Evolutionary conservation across 2,797 vertebrate species (phyloP).

Genomic region (Lophius americanus): DNA sequence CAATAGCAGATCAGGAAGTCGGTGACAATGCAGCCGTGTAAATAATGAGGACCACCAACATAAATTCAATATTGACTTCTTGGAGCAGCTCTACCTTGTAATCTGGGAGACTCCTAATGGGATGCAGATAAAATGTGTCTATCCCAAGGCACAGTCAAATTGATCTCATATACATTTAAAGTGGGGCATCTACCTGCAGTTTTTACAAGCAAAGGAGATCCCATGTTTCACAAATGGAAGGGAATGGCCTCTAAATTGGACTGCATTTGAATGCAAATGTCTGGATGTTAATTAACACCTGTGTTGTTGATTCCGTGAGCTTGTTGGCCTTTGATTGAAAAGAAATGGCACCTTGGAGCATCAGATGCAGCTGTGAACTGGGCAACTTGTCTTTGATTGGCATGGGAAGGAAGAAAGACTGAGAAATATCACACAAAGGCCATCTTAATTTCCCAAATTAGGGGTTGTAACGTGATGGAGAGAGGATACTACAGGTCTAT

Average conservation of each 20-base stretch:
- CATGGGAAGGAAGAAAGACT: conserved; percentile 82
- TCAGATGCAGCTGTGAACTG: conserved; percentile 79
- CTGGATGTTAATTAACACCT: conserved; percentile 85
- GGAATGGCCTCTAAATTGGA: conserved; percentile 75
- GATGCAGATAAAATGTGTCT: conserved; percentile 31
- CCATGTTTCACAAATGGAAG: conserved; percentile 75
- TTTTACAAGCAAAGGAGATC: conserved; percentile 26
- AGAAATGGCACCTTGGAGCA: conserved; percentile 77
- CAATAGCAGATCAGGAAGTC: conserved; percentile 62
- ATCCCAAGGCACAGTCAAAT: not conserved
- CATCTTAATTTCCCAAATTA: conserved; percentile 78
- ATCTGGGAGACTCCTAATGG: conserved; percentile 31
- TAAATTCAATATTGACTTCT: conserved; percentile 76
- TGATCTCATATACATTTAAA: conserved; percentile 5
- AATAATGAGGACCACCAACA: conserved; percentile 71
- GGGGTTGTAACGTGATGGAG: conserved; percentile 65
- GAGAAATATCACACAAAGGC: conserved; percentile 79
- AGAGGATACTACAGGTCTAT: conserved; percentile 15
- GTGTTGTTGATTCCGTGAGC: conserved; percentile 82
- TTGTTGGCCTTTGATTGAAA: conserved; percentile 81
- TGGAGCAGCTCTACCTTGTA: conserved; percentile 43
- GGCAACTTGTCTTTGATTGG: conserved; percentile 73
- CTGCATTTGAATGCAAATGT: conserved; percentile 79
- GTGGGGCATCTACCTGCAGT: conserved; percentile 6
- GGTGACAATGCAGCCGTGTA: conserved; percentile 46